Evolutionary conservation across 1,140 invertebrate species (phyloP), one percentile per base, ranked within the genome.

Genomic region (Anagrus nilaparvatae): DNA sequence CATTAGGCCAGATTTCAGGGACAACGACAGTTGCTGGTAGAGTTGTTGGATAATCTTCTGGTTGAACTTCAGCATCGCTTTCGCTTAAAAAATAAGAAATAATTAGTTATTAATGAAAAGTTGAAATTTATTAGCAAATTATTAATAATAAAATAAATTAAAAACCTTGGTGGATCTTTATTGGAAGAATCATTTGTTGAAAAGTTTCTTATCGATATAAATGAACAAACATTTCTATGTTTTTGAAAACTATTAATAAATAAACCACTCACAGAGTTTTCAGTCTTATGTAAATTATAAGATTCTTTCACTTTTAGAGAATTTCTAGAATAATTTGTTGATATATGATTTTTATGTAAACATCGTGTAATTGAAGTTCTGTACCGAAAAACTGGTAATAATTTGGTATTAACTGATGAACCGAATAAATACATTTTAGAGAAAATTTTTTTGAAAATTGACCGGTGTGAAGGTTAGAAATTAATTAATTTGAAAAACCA

Each of bases 1-100:
- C 79, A 63, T 89, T 80, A 6, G 96, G 95, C 82, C 91, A 98
- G 19, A 88, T 78, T 68, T 98, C 95, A 7, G 96, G 96, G n/a
- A 99, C 87, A 12, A 84, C 86, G 36, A 95, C 82, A 4, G 92
- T 85, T 1, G 87, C 86, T 36, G 87, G 87, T 44, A 92, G 58
- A 43, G 60, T 43, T 14, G 59, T 44, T 33, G 59, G 47, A 59
- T 59, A 65, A 16, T 63, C 59, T 2, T 45, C 43, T 5, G 51
- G 9, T 25, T 55, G 49, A 25, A 6, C 1, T 28, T 60, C 55
- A 41, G 52, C 54, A 19, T 64, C 53, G 2, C 49, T 44, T 44
- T 64, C 56, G 16, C 53, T 60, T 24, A 21, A 30, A 14, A n/a
- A 10, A 5, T n/a, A 5, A n/a, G 14, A 30, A 30, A 30, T 10